These are phyloP conservation scores for Eurystomus glaucurus DNA, from an alignment of 2,797 vertebrate genomes.

Conservation along the genomic window DNA sequence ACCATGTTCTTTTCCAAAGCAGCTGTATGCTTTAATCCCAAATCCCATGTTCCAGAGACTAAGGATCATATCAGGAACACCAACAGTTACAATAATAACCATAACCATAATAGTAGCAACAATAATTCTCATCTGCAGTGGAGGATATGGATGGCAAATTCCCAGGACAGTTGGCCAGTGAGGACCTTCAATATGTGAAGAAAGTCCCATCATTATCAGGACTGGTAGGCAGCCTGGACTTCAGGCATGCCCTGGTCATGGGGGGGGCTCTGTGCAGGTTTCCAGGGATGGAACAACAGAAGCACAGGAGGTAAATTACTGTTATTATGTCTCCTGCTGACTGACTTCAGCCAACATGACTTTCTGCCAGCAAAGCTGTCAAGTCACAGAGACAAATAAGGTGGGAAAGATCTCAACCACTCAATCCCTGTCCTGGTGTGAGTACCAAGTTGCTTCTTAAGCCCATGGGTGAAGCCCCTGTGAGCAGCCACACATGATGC, in stretches of 20 bases:
- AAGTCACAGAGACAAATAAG: not conserved
- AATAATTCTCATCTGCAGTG: not conserved
- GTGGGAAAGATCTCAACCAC: not conserved
- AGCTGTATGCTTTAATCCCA: not conserved
- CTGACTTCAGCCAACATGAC: not conserved
- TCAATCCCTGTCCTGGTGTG: not conserved
- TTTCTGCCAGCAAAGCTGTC: not conserved
- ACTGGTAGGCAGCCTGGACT: not conserved
- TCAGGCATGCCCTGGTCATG: rapidly evolving
- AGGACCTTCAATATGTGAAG: not conserved
- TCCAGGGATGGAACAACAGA: not conserved
- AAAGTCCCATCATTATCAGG: rapidly evolving
- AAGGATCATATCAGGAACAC: not conserved
- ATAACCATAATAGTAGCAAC: not conserved
- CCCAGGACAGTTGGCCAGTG: not conserved
- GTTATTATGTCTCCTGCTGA: not conserved
- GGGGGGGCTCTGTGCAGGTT: rapidly evolving
- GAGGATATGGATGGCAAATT: not conserved
- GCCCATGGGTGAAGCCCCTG: not conserved
- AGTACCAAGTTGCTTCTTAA: not conserved
- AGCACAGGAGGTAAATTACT: not conserved
- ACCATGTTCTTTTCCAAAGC: not conserved
- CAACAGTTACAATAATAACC: not conserved
- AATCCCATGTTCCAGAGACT: not conserved
- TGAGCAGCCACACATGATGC: rapidly evolving